Base-by-base conservation (phyloP, 2,113 vertebrate species). In the Lycaon pictus region DNA sequence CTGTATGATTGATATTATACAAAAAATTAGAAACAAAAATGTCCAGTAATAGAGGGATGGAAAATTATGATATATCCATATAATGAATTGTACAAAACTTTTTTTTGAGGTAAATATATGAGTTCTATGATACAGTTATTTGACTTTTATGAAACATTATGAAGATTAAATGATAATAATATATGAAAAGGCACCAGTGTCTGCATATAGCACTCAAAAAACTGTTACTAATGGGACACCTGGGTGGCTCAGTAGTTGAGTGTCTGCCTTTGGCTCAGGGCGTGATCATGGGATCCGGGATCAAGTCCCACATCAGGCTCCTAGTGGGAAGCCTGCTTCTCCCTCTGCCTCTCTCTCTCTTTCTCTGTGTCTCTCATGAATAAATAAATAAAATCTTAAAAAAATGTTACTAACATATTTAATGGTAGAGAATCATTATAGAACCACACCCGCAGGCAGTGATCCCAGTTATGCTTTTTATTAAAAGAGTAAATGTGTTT, bases 131-230 rank as follows among this genome's bases (percentile, higher is more conserved):
- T 69, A 11, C 27, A 95, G 29, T 92, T 92, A 22, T 55, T 91
- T 97, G 11, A 43, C 15, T 79, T 96, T 65, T 12, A 67, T 92
- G 25, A 29, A 74, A 74, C 51, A 27, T 74, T 58, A 1, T 79
- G 37, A 81, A 53, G 43, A 90, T 92, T 76, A 85, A 89, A 76
- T 86, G 53, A 60, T 81, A 25, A 25, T 22, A 80, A 51, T 65
- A 17, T 62, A 11, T 74, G 12, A 67, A 32, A 92, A 93, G 80
- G 7, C 63, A 56, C 35, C 43, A 88, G 29, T 79, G 3, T 95
- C 93, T 93, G 17, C 55, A 58, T 32, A 86, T 17, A 91, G 17
- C 17, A n/a, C 35, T 85, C 48, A 81, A 74, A 97, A 95, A 37
- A 43, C 43, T 43, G 5, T 43, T 43, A 43, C 43, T 43, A 43